These are phyloP conservation scores for Cheilosia urbana DNA, from an alignment of 2,888 invertebrate genomes.

Conservation along the genomic window DNA sequence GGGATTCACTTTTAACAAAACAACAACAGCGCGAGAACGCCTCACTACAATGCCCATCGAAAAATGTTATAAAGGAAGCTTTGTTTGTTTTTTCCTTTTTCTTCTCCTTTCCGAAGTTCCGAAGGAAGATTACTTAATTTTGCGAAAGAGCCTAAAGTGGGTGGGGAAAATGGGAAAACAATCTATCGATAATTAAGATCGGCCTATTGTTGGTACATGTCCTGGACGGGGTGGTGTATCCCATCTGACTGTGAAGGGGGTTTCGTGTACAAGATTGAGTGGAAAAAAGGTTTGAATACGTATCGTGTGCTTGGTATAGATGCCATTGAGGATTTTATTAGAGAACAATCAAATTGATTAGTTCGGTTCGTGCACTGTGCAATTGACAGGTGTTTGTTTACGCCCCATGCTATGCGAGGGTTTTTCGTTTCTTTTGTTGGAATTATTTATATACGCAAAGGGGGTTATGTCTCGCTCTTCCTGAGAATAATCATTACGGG, in stretches of 20 bases:
- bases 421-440: conserved; percentile 11
- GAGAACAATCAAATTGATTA: conserved; percentile 73
- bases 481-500: not conserved
- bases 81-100: conserved; percentile 30
- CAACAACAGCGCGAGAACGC: conserved; percentile 63
- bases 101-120: not conserved
- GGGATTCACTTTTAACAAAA: conserved; percentile 63
- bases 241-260: conserved; percentile 14
- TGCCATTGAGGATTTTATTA: conserved; percentile 67
- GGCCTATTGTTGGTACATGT: conserved; percentile 52
- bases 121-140: conserved; percentile 72
- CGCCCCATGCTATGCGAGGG: conserved; percentile 45
- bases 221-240: conserved; percentile 17
- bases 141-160: conserved; percentile 69
- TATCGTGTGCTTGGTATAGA: conserved; percentile 12
- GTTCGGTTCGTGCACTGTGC: conserved; percentile 74
- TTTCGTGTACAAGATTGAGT: conserved; percentile 49
- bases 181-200: conserved; percentile 75
- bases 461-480: conserved; percentile 15
- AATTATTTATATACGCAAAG: not conserved
- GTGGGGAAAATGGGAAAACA: conserved; percentile 56
- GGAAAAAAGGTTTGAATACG: conserved; percentile 27
- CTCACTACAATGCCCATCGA: conserved; percentile 52
- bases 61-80: conserved; percentile 26
- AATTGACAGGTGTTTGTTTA: conserved; percentile 76